These are phyloP conservation scores for Steinernema hermaphroditum DNA, from an alignment of 2,888 invertebrate genomes.

Conservation along the genomic window DNA sequence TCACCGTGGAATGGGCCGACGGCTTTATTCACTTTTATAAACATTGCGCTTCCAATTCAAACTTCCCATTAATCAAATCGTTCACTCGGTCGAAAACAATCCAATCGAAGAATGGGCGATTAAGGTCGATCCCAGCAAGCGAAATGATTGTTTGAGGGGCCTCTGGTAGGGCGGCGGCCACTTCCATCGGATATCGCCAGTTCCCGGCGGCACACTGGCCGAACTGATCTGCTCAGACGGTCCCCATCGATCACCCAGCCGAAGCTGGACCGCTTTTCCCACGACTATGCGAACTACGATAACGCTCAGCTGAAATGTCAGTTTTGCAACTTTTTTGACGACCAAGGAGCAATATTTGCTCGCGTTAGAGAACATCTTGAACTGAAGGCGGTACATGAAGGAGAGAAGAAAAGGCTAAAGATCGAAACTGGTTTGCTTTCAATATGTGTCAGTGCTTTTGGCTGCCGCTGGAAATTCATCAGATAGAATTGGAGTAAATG, in stretches of 20 bases:
- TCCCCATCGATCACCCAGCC: neutral
- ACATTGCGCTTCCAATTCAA: conserved; percentile 31
- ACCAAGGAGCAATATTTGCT: neutral
- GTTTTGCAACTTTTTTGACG: neutral
- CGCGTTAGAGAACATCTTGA: neutral
- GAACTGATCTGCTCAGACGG: neutral
- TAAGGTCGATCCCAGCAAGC: conserved; percentile 1
- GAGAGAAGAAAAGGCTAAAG: neutral
- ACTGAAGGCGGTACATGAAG: neutral
- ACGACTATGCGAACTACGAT: neutral
- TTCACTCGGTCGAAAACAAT: conserved; percentile 23
- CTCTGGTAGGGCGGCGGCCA: neutral
- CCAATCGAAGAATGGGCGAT: conserved; percentile 26
- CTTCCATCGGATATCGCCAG: neutral
- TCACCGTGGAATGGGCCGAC: conserved; percentile 17
- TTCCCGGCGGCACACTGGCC: conserved; percentile 4
- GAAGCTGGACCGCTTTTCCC: neutral
- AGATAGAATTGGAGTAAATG: too few relatives aligned
- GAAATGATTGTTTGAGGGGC: neutral
- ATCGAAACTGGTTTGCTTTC: neutral
- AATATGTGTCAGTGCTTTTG: neutral
- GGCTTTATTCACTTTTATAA: conserved; percentile 22
- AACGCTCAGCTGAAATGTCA: too few relatives aligned
- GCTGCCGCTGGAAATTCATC: too few relatives aligned
- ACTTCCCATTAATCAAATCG: conserved; percentile 30